Evolutionary conservation across 2,797 vertebrate genomes (phyloP).

Genomic region (Rhinichthys osculus): DNA sequence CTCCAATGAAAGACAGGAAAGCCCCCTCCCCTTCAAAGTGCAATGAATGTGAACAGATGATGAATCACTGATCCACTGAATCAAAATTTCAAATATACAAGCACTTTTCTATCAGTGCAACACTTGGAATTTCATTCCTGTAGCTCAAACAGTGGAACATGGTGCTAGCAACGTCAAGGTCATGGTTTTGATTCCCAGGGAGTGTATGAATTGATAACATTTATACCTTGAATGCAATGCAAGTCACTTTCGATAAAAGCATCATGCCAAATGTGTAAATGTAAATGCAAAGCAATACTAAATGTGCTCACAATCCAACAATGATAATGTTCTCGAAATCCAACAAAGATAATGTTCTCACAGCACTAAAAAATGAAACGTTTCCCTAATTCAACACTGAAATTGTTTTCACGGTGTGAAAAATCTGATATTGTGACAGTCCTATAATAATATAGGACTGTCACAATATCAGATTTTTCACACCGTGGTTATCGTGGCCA

Average conservation of each 20-base stretch:
- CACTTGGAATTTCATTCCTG: not conserved
- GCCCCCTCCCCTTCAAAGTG: not conserved
- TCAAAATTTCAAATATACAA: not conserved
- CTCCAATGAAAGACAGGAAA: slow-evolving; percentile 18
- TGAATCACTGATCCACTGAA: not conserved
- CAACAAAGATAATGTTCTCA: not conserved
- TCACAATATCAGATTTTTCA: too few relatives aligned
- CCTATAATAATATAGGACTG: too few relatives aligned
- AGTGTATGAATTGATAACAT: not conserved
- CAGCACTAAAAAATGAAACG: not conserved
- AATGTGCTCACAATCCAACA: too few relatives aligned
- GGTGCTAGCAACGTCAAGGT: not conserved
- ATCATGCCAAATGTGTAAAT: not conserved
- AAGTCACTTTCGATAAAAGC: not conserved
- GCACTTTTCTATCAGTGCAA: not conserved
- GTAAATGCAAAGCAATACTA: not conserved
- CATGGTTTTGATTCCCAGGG: not conserved
- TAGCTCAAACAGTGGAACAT: not conserved
- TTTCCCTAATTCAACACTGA: not conserved
- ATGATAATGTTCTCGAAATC: not conserved
- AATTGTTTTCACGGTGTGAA: not conserved
- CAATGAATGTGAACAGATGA: not conserved
- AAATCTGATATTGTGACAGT: too few relatives aligned
- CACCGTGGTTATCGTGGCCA: too few relatives aligned
- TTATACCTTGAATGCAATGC: not conserved